These are phyloP conservation scores for Bombus affinis DNA, from an alignment of 1,140 invertebrate genomes.

Conservation along the genomic window DNA sequence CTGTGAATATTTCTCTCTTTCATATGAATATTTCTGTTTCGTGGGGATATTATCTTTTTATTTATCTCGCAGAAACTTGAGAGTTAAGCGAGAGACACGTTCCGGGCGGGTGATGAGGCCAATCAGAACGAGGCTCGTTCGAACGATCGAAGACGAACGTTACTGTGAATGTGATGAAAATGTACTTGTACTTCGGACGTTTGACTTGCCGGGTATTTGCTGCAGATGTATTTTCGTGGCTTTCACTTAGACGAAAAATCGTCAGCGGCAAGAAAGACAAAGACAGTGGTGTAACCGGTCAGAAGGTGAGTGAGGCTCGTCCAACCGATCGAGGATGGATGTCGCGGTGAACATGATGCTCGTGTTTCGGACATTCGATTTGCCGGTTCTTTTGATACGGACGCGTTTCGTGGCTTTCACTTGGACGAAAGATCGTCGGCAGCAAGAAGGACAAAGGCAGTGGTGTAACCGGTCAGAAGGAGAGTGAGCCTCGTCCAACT, in stretches of 20 bases:
- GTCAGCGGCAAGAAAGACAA: slow-evolving; percentile 42
- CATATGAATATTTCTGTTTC: background rate
- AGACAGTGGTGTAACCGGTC: slow-evolving; percentile 54
- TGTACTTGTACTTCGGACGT: background rate
- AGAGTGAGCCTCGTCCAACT: slow-evolving; percentile 59
- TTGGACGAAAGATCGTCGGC: slow-evolving; percentile 51
- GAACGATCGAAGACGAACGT: slow-evolving; percentile 30
- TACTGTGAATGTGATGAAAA: background rate
- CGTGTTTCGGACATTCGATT: slow-evolving; percentile 8
- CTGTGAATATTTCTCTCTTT: background rate
- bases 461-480: slow-evolving; percentile 60
- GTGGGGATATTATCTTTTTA: background rate
- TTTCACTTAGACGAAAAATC: slow-evolving; percentile 56
- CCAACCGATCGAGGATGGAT: slow-evolving; percentile 32
- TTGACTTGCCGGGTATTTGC: background rate
- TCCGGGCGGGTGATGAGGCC: background rate
- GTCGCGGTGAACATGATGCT: background rate
- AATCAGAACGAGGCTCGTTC: slow-evolving; percentile 7
- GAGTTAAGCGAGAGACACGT: slow-evolving; percentile 19
- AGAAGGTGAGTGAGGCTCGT: slow-evolving; percentile 22
- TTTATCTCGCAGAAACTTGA: background rate
- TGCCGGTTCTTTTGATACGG: background rate
- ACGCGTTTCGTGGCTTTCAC: slow-evolving; percentile 45
- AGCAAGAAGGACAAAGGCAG: slow-evolving; percentile 45
- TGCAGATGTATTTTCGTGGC: slow-evolving; percentile 19